Percentiles rank a stretch among this genome's conserved stretches.
These are phyloP conservation scores for Euura saliciscinereae DNA, from an alignment of 1,140 invertebrate genomes.

Conservation along the genomic window DNA sequence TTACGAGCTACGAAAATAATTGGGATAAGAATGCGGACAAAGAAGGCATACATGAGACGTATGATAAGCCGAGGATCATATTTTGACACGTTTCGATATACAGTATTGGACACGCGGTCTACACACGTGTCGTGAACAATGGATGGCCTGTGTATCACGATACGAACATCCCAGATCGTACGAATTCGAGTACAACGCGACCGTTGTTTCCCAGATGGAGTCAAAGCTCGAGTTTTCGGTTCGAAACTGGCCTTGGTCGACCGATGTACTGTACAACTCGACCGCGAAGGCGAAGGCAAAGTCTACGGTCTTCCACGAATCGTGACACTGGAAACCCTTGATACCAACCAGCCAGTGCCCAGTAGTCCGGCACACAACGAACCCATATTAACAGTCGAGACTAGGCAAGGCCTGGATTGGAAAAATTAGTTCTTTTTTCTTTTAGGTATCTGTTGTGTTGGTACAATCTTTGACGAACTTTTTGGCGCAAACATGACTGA, in stretches of 20 bases:
- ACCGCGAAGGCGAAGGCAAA: background rate
- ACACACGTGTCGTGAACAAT: background rate
- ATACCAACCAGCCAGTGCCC: background rate
- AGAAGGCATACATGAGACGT: no score
- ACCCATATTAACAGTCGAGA: no score
- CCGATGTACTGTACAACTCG: no score
- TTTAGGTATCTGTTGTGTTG: no score
- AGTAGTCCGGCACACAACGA: no score
- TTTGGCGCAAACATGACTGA: no score
- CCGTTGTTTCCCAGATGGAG: background rate
- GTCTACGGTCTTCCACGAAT: background rate
- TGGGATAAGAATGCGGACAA: no score
- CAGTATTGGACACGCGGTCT: background rate
- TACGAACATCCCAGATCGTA: no score
- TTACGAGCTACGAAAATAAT: no score
- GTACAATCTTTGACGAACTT: no score
- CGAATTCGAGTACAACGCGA: background rate
- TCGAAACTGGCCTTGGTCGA: background rate
- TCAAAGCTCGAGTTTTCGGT: background rate
- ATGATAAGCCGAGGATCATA: background rate
- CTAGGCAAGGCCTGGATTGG: no score
- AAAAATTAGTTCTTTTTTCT: no score
- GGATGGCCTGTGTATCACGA: background rate
- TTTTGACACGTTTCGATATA: background rate
- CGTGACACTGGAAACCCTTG: constrained; percentile 10